Base-by-base conservation (phyloP, 2,888 invertebrate species). In the Saturnia pavonia region DNA sequence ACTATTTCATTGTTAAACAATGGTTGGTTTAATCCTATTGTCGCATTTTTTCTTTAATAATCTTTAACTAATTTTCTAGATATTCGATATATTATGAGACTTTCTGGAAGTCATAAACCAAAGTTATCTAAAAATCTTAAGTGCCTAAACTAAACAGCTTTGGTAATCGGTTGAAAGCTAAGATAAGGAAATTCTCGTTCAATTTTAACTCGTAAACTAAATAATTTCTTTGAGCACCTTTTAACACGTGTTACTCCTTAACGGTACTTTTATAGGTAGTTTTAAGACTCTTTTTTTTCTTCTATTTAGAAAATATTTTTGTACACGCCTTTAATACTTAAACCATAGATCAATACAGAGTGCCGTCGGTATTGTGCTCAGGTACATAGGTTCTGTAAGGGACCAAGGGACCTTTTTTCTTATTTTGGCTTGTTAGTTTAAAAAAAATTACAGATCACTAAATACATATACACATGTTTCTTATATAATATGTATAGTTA, bases 111-210 rank as follows among this genome's bases (percentile, higher is more conserved):
- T 40, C 40, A 65, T 65, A 65, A 63, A 40, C 34, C 9, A 4
- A 22, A 9, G 27, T 65, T 65, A 65, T 65, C 65, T 65, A 65
- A 65, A 65, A 65, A 40, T 65, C 40, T 65, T 65, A 65, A 65
- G 65, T 65, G n/a, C 40, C 40, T n/a, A 11, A 34, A 16, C 40
- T 65, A 34, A 63, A 63, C 40, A n/a, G 40, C 40, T 65, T 34
- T 65, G 65, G 40, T 65, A 40, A 65, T 65, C 65, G 40, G 65
- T 65, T 40, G 7, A 65, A 65, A 65, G 65, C 40, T 40, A 9
- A 40, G 65, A 65, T 65, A 40, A 65, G 65, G 9, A 16, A 65
- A 65, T n/a, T 27, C 57, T 60, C 57, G 19, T 14, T 27, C 14
- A 25, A 60, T 27, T 60, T 60, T 65, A 19, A 65, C 34, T n/a